Base-by-base conservation (phyloP, 2,113 vertebrate genomes). In the Trematomus loennbergii region DNA sequence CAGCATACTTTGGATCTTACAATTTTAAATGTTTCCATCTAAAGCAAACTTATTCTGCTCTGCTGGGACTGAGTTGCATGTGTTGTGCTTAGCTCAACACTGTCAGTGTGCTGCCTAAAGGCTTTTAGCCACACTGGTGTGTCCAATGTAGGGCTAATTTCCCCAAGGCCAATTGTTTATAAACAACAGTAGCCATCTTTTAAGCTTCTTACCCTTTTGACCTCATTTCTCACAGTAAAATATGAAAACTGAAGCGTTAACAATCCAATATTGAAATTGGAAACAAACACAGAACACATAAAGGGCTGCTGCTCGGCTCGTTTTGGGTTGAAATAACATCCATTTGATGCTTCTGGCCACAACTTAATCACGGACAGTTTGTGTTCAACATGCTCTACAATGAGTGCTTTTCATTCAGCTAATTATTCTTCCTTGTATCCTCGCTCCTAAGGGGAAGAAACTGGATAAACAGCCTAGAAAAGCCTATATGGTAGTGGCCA, bases 91-190 rank as follows among this genome's bases (percentile, higher is more conserved):
- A 49, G 55, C 20, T 40, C 36, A 11, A 18, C 46, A 62, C 57
- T 70, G 64, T 53, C 72, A 36, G 20, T 1, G 64, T 66, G 72
- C 81, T 25, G 67, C 72, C 73, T 71, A 70, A 71, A 79, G 58
- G 65, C 68, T 59, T 79, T 81, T 64, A 84, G 57, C 58, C 29
- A 55, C 66, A 25, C 22, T n/a, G 55, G 9, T 1, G 62, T 45
- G 18, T 40, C 33, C 10, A 54, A 15, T 18, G 16, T 2, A 1
- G 45, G 29, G 11, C 2, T 1, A 22, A 18, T 25, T 22, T 36
- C n/a, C 20, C 46, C 33, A 22, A 6, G 55, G 22, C 18, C 22
- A 22, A 50, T 46, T 65, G 2, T 15, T 53, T 48, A 59, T 10
- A 72, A 72, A 69, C 49, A 33, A 58, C 1, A 43, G 33, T 50